Evolutionary conservation across 2,113 vertebrate species (phyloP).

Genomic region (Baryphthengus martii): DNA sequence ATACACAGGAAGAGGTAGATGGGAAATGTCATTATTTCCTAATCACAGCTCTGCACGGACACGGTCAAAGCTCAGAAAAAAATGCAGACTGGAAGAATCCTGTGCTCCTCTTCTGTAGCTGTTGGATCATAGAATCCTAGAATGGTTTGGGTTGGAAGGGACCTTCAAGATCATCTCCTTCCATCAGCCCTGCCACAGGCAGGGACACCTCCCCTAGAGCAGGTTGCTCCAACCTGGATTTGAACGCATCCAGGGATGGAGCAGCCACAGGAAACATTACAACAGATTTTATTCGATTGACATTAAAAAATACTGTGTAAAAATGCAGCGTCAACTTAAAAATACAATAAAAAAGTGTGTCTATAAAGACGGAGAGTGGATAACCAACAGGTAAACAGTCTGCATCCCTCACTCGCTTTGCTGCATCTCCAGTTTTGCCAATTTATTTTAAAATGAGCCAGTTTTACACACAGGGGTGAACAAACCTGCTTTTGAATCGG

Average conservation of each 20-base stretch:
- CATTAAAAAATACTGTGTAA: not conserved
- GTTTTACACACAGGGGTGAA: fast-evolving
- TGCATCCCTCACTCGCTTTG: not conserved
- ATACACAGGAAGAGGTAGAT: not conserved
- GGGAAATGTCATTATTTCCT: not conserved
- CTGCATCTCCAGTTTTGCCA: not conserved
- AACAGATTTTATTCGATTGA: fast-evolving
- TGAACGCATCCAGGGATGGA: no score
- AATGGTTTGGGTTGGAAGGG: no score
- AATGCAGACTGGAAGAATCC: not conserved
- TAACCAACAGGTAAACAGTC: not conserved
- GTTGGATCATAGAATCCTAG: not conserved
- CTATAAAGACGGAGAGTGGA: fast-evolving
- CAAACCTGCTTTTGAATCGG: not conserved
- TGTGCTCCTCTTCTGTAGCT: not conserved
- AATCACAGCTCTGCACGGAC: not conserved
- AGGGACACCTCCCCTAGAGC: no score
- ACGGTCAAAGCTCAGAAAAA: not conserved
- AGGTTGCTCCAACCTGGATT: no score
- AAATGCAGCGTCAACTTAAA: not conserved
- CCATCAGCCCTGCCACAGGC: no score
- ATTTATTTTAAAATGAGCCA: not conserved
- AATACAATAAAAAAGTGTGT: fast-evolving
- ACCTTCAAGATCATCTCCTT: no score
- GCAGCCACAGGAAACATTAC: not conserved